A percentile compares a stretch with the other conserved stretches of the same genome.
Conservation (phyloP, 1,140 invertebrate species). For the Drosophila miranda region DNA sequence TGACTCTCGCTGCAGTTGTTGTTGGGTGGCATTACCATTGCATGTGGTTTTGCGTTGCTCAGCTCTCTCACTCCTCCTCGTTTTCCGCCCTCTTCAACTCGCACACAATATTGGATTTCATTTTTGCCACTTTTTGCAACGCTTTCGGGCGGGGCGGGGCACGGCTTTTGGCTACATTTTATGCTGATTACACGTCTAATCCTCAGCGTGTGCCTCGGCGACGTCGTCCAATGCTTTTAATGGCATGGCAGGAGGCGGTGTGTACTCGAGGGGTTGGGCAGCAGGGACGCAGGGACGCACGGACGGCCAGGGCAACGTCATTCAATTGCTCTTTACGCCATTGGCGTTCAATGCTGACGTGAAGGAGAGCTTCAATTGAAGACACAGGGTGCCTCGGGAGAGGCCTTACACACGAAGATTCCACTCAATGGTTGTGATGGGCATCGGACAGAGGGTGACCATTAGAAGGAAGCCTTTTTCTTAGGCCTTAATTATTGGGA, state of each 20-base stretch:
- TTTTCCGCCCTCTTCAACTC: too few species aligned
- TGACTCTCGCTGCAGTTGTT: constrained; percentile 25
- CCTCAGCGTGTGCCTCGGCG: constrained; percentile 68
- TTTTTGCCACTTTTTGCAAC: constrained; percentile 71
- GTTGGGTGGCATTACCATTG: constrained; percentile 42
- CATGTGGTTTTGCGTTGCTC: constrained; percentile 37
- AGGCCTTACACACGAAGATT: constrained; percentile 13
- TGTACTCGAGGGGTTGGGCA: constrained; percentile 1
- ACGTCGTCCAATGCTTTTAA: constrained; percentile 41
- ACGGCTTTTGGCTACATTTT: constrained; percentile 71
- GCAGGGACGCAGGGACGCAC: not conserved
- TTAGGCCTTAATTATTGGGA: too few species aligned
- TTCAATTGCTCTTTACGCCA: constrained; percentile 69
- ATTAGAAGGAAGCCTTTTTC: too few species aligned
- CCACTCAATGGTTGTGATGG: too few species aligned
- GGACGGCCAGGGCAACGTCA: constrained; percentile 29
- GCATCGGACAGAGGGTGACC: too few species aligned
- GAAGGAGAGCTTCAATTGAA: constrained; percentile 48
- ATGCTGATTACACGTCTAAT: constrained; percentile 81
- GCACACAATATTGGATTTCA: constrained; percentile 73
- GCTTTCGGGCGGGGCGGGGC: constrained; percentile 23
- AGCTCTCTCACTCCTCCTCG: constrained; percentile 14
- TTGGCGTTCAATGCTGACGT: constrained; percentile 58
- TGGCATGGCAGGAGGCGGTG: constrained; percentile 29
- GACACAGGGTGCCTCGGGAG: constrained; percentile 51